Evolutionary conservation across 2,888 invertebrate genomes (phyloP).

Genomic region (Cheilosia pagana): DNA sequence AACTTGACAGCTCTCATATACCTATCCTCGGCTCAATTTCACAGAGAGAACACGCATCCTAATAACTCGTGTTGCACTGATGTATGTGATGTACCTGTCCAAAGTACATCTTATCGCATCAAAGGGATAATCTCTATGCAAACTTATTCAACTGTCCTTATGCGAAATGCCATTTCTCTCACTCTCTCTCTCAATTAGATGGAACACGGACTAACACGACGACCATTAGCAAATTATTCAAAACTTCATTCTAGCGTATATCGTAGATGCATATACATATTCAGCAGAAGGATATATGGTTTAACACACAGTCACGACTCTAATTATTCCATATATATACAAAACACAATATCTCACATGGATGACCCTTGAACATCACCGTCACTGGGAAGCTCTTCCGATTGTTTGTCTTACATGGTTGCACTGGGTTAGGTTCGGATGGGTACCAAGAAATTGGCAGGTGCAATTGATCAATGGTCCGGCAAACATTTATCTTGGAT

Average conservation of each 20-base stretch:
- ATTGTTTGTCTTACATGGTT: constrained; percentile 47
- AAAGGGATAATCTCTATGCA: constrained; percentile 51
- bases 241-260: constrained; percentile 50
- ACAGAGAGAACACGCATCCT: constrained; percentile 5
- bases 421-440: background rate
- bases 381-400: constrained; percentile 17
- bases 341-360: constrained; percentile 41
- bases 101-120: constrained; percentile 43
- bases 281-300: constrained; percentile 21
- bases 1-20: background rate
- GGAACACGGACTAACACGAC: constrained; percentile 43
- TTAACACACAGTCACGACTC: constrained; percentile 35
- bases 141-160: constrained; percentile 41
- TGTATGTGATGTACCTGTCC: background rate
- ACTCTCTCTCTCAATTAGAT: constrained; percentile 30
- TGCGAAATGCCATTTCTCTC: constrained; percentile 8
- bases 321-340: constrained; percentile 32
- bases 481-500: constrained; percentile 59
- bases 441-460: constrained; percentile 54
- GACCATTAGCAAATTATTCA: constrained; percentile 64
- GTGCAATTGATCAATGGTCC: constrained; percentile 67
- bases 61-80: background rate
- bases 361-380: constrained; percentile 36
- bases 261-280: background rate
- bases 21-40: background rate